Percentiles rank a stretch among this genome's conserved stretches.
These are phyloP conservation scores for Antigone vipio DNA, from an alignment of 2,113 vertebrate genomes.

Conservation along the genomic window DNA sequence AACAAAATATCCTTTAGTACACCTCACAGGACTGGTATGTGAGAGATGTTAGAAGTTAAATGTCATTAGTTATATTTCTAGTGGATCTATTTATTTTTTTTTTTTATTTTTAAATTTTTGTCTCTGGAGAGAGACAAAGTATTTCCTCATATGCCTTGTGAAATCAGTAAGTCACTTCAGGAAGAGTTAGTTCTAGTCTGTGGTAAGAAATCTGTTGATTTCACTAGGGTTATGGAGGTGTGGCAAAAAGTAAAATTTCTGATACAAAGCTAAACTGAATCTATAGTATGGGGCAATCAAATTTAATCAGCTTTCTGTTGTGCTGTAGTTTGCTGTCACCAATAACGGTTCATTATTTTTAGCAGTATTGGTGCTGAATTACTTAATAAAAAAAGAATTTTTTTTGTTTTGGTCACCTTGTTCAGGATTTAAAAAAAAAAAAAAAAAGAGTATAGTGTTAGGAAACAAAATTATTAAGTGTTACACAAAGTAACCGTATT, in stretches of 20 bases:
- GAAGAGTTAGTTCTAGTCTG: neutral
- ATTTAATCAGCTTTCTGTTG: neutral
- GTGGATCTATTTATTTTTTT: neutral
- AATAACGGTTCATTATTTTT: neutral
- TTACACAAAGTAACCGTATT: conserved; percentile 35
- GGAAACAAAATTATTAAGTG: conserved; percentile 49
- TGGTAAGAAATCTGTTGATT: neutral
- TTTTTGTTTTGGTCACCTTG: neutral
- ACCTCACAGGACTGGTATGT: neutral
- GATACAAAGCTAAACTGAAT: neutral
- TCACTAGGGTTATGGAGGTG: neutral
- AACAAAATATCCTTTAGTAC: neutral
- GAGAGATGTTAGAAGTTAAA: neutral
- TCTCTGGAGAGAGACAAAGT: neutral
- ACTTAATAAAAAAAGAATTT: neutral
- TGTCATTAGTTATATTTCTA: neutral
- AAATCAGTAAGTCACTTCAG: neutral
- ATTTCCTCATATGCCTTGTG: neutral
- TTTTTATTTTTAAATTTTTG: neutral
- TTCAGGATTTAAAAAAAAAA: neutral
- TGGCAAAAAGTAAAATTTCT: neutral
- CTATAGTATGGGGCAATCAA: neutral
- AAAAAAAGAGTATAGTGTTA: neutral
- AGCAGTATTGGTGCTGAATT: neutral
- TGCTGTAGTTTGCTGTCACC: neutral